These are phyloP conservation scores for Eulithis prunata DNA, from an alignment of 2,888 invertebrate genomes.

Conservation along the genomic window DNA sequence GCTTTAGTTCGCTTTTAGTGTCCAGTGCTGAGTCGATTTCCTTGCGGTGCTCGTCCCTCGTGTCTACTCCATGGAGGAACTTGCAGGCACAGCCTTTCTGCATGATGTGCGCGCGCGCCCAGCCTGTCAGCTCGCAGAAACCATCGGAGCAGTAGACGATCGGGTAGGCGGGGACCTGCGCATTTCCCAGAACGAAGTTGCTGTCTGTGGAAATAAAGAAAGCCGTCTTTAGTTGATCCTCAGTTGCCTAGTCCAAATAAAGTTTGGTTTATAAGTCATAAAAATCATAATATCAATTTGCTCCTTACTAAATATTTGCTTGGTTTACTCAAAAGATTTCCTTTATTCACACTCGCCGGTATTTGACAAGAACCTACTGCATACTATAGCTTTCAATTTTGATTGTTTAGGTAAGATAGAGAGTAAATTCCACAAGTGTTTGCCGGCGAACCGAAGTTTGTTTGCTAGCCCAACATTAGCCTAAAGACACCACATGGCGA, in stretches of 20 bases:
- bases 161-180: constrained; percentile 95
- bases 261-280: too few species aligned
- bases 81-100: constrained; percentile 98
- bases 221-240: neutral
- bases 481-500: neutral
- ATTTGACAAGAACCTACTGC: neutral
- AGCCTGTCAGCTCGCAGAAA: constrained; percentile 97
- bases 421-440: constrained; percentile 22
- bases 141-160: constrained; percentile 99
- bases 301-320: too few species aligned
- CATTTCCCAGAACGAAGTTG: constrained; percentile 98
- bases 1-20: constrained; percentile 95
- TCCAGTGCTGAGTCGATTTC: constrained; percentile 96
- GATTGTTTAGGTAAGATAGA: constrained; percentile 10
- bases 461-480: constrained; percentile 18
- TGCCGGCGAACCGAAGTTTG: constrained; percentile 10
- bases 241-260: too few species aligned
- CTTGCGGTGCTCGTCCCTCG: constrained; percentile 93
- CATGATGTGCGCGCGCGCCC: constrained; percentile 97
- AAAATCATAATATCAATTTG: too few species aligned
- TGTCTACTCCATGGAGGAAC: constrained; percentile 96
- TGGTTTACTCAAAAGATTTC: too few species aligned
- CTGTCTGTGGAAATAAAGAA: constrained; percentile 87
- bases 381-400: neutral
- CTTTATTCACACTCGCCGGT: neutral